Base-by-base conservation (phyloP, 1,140 invertebrate species). In the Ladona fulva region DNA sequence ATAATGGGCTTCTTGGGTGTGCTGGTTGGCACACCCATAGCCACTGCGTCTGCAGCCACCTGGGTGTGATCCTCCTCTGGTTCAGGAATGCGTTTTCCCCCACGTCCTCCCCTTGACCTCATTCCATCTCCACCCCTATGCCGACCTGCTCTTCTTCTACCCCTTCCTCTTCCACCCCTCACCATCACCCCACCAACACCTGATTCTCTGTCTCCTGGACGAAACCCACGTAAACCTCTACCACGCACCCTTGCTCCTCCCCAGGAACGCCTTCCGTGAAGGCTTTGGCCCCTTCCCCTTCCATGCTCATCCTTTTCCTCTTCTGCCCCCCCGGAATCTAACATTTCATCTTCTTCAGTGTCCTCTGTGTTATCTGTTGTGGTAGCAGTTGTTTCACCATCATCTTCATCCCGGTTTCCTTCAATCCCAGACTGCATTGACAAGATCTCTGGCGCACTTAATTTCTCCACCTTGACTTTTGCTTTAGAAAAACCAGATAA, bases 41-140 rank as follows among this genome's bases (percentile, higher is more conserved):
- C 85, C 79, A 80, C 84, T 7, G 86, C 85, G 22, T 84, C 85
- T 76, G 84, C 85, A 79, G 85, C 85, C 86, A 87, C 86, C 83
- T 87, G 85, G 76, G 84, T 80, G 37, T 86, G 85, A 37, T 87
- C 86, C 74, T 87, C 85, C 79, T 86, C 76, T 0, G 83, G 83
- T 80, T 86, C 86, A 24, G 83, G 84, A 25, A 82, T 44, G 42
- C 83, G 82, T 80, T 85, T 79, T 80, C 83, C 83, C 75, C 85
- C 75, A 78, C 83, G 81, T 29, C 82, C 84, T 22, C 86, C 85
- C 66, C 86, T 85, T 74, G 85, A 82, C 1, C 85, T 86, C 0
- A 83, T 84, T 16, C 86, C 81, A 74, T 85, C 85, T 80, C 85
- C 85, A 14, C 85, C 80, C 8, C 83, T 85, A 14, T 85, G 85